Evolutionary conservation across 2,113 vertebrate genomes (phyloP).

Genomic region (Sander vitreus): DNA sequence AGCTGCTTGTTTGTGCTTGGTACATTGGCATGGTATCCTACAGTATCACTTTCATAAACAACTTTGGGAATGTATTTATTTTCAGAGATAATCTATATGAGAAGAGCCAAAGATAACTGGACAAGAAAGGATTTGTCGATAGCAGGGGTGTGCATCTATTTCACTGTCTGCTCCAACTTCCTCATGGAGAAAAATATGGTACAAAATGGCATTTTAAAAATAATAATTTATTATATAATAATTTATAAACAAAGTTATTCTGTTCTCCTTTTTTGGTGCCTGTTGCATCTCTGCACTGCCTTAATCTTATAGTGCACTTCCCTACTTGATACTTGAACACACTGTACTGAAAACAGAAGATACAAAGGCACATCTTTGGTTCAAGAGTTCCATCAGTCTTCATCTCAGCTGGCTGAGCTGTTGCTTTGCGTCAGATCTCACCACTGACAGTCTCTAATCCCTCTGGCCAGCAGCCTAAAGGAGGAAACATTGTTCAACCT

Average conservation of each 20-base stretch:
- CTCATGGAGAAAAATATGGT: not conserved
- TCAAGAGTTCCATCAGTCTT: constrained; percentile 20
- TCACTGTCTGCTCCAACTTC: not conserved
- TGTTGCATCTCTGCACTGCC: not conserved
- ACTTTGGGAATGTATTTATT: not conserved
- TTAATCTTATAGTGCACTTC: not conserved
- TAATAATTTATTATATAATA: not conserved
- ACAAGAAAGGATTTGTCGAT: not conserved
- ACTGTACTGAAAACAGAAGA: constrained; percentile 14
- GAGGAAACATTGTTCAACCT: constrained; percentile 42
- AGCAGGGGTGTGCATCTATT: not conserved
- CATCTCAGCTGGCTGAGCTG: constrained; percentile 19
- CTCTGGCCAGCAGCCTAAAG: constrained; percentile 10
- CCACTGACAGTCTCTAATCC: constrained; percentile 41
- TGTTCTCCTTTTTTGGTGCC: not conserved
- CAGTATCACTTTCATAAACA: constrained; percentile 17
- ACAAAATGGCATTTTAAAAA: not conserved
- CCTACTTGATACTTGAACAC: not conserved
- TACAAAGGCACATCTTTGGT: constrained; percentile 1
- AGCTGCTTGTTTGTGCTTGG: constrained; percentile 58
- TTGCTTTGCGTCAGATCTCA: constrained; percentile 28
- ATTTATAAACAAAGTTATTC: not conserved
- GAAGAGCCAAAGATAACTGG: constrained; percentile 25
- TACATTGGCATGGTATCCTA: constrained; percentile 2
- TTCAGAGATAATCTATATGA: constrained; percentile 8